These are phyloP conservation scores for Mycteria americana DNA, from an alignment of 2,797 vertebrate species.

Conservation along the genomic window DNA sequence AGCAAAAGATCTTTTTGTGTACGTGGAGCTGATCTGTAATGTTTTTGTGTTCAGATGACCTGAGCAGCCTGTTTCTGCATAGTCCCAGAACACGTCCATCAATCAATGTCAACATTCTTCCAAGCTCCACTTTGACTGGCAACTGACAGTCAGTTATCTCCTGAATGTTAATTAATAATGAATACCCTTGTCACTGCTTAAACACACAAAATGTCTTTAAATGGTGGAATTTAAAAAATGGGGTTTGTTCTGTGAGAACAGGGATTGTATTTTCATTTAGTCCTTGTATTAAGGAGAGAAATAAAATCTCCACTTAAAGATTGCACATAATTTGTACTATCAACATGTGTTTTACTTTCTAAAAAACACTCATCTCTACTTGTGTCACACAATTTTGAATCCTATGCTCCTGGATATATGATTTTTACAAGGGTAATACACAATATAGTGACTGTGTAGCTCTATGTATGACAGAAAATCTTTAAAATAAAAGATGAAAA, in stretches of 20 bases:
- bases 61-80: slow-evolving; percentile 6
- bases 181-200: slow-evolving; percentile 53
- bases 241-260: background rate
- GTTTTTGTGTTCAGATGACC: slow-evolving; percentile 58
- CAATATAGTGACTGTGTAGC: background rate
- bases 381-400: background rate
- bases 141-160: slow-evolving; percentile 61
- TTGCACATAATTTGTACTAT: background rate
- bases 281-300: background rate
- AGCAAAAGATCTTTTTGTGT: slow-evolving; percentile 38
- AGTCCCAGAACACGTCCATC: slow-evolving; percentile 57
- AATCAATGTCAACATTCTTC: slow-evolving; percentile 68
- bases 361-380: background rate
- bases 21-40: background rate
- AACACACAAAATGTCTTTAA: slow-evolving; percentile 53
- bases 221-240: background rate
- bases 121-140: slow-evolving; percentile 46
- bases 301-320: background rate
- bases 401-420: slow-evolving; percentile 13
- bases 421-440: slow-evolving; percentile 21
- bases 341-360: slow-evolving; percentile 27
- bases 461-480: slow-evolving; percentile 56
- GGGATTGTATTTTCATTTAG: slow-evolving; percentile 25
- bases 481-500: slow-evolving; percentile 48
- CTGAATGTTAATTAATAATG: slow-evolving; percentile 73